Conservation (phyloP, 2,797 vertebrate species). For the Liasis olivaceus region DNA sequence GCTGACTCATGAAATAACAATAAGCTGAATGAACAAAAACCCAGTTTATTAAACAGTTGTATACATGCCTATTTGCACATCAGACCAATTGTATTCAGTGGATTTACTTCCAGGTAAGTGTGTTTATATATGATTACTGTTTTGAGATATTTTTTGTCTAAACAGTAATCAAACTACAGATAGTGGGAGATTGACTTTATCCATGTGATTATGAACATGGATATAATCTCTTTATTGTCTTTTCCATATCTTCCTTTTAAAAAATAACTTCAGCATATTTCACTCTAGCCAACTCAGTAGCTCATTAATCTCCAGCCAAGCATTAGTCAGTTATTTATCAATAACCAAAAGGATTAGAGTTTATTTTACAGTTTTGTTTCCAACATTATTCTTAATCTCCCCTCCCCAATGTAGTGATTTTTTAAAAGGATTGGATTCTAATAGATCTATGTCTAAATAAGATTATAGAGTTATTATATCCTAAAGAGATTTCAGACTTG, state of each 20-base stretch:
- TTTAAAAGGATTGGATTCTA: slow-evolving; percentile 42
- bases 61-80: neutral
- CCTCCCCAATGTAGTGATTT: slow-evolving; percentile 19
- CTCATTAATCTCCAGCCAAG: slow-evolving; percentile 16
- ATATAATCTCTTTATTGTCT: slow-evolving; percentile 7
- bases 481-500: slow-evolving; percentile 30
- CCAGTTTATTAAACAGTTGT: neutral
- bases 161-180: neutral
- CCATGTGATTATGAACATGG: neutral
- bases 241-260: slow-evolving; percentile 23
- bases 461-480: slow-evolving; percentile 41
- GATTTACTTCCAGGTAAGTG: neutral
- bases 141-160: neutral
- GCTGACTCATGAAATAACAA: neutral
- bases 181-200: neutral
- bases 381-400: slow-evolving; percentile 24
- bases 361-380: slow-evolving; percentile 46
- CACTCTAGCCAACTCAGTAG: neutral
- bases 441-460: slow-evolving; percentile 22
- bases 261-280: slow-evolving; percentile 20
- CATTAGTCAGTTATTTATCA: slow-evolving; percentile 36
- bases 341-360: slow-evolving; percentile 50
- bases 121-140: neutral
- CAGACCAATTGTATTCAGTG: neutral
- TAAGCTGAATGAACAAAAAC: neutral